These are phyloP conservation scores for Holacanthus passer DNA, from an alignment of 2,113 vertebrate species.

Conservation along the genomic window DNA sequence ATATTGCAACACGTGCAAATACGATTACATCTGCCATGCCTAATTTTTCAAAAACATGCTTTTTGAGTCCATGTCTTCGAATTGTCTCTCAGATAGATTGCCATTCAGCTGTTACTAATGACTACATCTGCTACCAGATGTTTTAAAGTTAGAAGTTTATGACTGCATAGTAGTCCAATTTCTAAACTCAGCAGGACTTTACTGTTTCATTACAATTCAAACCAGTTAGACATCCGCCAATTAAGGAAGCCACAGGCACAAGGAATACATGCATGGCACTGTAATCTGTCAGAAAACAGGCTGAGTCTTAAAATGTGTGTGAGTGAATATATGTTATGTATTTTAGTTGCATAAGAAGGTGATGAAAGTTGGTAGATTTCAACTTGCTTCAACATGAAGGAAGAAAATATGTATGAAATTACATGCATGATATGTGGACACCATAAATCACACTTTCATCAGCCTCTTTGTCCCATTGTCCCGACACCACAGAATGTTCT, in stretches of 20 bases:
- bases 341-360: neutral
- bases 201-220: neutral
- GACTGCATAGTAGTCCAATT: slow-evolving; percentile 24
- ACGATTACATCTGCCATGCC: neutral
- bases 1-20: neutral
- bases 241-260: neutral
- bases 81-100: slow-evolving; percentile 21
- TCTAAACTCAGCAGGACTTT: slow-evolving; percentile 15
- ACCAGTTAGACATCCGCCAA: neutral
- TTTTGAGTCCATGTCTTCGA: slow-evolving; percentile 22
- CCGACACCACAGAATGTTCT: neutral
- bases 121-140: slow-evolving; percentile 32
- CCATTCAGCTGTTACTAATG: slow-evolving; percentile 30
- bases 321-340: neutral
- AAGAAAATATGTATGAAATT: neutral
- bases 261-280: no score
- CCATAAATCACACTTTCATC: neutral
- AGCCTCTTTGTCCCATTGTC: neutral
- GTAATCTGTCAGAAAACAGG: neutral
- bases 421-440: neutral
- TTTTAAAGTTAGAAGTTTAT: slow-evolving; percentile 20
- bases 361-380: neutral
- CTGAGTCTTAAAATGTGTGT: neutral
- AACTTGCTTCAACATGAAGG: neutral
- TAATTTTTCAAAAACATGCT: neutral